Conservation (phyloP, 2,797 vertebrate genomes). For the Emys orbicularis region DNA sequence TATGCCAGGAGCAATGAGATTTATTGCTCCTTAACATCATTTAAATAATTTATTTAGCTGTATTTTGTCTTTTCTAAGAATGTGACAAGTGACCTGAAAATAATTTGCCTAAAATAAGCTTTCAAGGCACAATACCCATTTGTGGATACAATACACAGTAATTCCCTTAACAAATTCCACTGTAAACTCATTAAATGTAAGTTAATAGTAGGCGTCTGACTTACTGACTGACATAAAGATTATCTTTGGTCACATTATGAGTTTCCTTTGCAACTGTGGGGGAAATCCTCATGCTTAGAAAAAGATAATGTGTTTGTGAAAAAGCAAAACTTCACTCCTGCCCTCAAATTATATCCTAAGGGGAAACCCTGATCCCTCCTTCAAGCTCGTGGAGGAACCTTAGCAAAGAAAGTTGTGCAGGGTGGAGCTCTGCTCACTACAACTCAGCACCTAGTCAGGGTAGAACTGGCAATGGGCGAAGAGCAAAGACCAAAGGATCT, state of each 20-base stretch:
- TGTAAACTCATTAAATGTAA: neutral
- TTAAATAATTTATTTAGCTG: constrained; percentile 26
- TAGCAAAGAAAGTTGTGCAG: neutral
- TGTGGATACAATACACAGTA: neutral
- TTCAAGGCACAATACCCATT: neutral
- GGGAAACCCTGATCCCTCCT: neutral
- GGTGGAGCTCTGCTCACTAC: neutral
- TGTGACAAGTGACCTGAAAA: neutral
- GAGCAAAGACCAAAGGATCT: neutral
- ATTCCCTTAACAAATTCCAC: neutral
- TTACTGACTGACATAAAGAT: neutral
- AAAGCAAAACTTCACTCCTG: neutral
- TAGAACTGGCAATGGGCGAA: neutral
- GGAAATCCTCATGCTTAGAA: neutral
- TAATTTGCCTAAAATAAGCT: neutral
- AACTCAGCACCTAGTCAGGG: neutral
- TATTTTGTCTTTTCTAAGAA: neutral
- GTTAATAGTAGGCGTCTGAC: neutral
- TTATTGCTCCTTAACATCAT: neutral
- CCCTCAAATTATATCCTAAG: neutral
- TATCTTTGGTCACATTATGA: neutral
- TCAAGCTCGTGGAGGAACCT: neutral
- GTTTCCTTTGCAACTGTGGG: neutral
- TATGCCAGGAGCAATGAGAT: neutral
- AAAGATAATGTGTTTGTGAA: neutral